These are phyloP conservation scores for Troilus luridus DNA, from an alignment of 2,888 invertebrate genomes.

Conservation along the genomic window DNA sequence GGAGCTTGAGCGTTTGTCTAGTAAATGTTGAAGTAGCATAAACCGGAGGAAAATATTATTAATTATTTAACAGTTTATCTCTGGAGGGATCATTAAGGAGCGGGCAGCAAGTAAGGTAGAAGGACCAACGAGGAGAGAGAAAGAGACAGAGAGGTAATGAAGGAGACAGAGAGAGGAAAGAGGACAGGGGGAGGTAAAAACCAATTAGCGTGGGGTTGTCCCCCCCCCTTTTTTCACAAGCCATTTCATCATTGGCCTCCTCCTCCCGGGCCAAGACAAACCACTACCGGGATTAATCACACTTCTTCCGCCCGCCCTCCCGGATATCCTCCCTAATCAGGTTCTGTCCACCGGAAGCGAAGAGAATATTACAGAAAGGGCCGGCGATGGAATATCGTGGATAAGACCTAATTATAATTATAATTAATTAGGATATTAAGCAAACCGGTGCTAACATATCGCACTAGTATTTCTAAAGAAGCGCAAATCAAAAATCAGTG, in stretches of 20 bases:
- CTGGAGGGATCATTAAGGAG: not conserved
- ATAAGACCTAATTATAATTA: not conserved
- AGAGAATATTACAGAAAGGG: not conserved
- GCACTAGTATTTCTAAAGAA: too few species aligned
- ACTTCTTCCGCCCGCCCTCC: conserved; percentile 60
- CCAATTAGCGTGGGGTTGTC: conserved; percentile 64
- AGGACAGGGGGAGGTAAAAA: conserved; percentile 61
- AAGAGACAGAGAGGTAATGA: conserved; percentile 48
- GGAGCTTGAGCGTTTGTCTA: too few species aligned
- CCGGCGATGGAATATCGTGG: not conserved
- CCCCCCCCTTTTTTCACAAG: conserved; percentile 62
- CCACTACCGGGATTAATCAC: conserved; percentile 63
- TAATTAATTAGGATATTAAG: not conserved
- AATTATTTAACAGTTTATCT: not conserved
- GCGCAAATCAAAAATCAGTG: too few species aligned
- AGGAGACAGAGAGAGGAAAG: conserved; percentile 52
- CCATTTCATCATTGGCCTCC: conserved; percentile 65
- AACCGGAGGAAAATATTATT: not conserved
- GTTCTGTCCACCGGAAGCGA: not conserved
- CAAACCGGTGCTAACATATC: not conserved
- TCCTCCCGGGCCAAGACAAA: conserved; percentile 62
- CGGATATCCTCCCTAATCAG: conserved; percentile 47
- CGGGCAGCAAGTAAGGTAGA: conserved; percentile 14
- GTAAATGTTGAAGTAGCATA: too few species aligned
- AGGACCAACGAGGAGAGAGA: conserved; percentile 50